Base-by-base conservation (phyloP, 2,797 vertebrate species). In the Gouania willdenowi region DNA sequence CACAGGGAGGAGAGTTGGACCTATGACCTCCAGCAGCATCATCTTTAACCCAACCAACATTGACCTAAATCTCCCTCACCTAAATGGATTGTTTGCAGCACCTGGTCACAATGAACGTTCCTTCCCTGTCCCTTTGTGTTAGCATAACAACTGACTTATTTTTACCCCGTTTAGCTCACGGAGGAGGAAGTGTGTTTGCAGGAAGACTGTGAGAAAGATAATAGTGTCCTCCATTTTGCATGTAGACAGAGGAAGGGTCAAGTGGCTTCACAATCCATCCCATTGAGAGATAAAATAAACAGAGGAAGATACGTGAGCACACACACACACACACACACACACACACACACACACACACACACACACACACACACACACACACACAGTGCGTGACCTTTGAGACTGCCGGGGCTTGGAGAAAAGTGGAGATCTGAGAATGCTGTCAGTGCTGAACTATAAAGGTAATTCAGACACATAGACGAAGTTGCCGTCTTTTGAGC, bases 61-160 rank as follows among this genome's bases (percentile, higher is more conserved):
- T 17, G 5, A 4, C 3, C 5, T 6, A 3, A 17, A 19, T 36
- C 33, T n/a, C 2, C 13, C 21, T 31, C 2, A 46, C n/a, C 42
- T 11, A 14, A 9, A 8, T 13, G 8, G 6, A 4, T 25, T 7
- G 14, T 48, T 9, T 33, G 39, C 25, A 15, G 26, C 17, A 27
- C 27, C 17, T 38, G 30, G 14, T 47, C 28, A 16, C 7, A 40
- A 22, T 39, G 22, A 37, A 60, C 35, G 47, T 26, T 24, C 43
- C 14, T 13, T 58, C 31, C 44, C 41, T 29, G 38, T 46, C 49
- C 45, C 59, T 83, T 80, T 82, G 72, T 85, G 39, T 46, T 19
- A 26, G 26, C 35, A 23, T 30, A 81, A 87, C 85, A 88, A 88
- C n/a, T 86, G 70, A 71, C 62, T 84, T 90, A 89, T 88, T 86